Percentiles rank a stretch among this genome's conserved stretches.
These are phyloP conservation scores for Meloe dianella DNA, from an alignment of 2,888 invertebrate genomes.

Conservation along the genomic window DNA sequence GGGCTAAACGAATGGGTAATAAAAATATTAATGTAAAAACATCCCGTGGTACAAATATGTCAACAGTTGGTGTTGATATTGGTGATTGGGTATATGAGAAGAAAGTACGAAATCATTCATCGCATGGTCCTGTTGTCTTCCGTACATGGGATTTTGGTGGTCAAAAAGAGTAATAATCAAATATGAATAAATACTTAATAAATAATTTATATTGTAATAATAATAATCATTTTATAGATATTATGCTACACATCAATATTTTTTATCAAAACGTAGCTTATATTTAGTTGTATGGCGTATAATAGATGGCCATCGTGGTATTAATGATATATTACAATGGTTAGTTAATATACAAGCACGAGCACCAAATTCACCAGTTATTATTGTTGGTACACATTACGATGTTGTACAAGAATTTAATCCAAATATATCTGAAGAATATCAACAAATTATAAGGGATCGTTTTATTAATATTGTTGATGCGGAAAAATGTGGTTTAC, in stretches of 20 bases:
- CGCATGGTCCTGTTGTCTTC: constrained; percentile 85
- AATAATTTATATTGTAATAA: background rate
- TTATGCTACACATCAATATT: constrained; percentile 98
- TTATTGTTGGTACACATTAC: constrained; percentile 96
- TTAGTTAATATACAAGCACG: constrained; percentile 92
- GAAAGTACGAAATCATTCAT: constrained; percentile 74
- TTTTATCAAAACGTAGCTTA: constrained; percentile 91
- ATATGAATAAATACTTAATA: constrained; percentile 4
- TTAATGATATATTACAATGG: constrained; percentile 93
- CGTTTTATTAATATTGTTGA: constrained; percentile 92
- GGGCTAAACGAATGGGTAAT: constrained; percentile 95
- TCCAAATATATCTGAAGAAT: constrained; percentile 71
- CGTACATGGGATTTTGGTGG: constrained; percentile 99
- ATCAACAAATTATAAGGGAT: constrained; percentile 87
- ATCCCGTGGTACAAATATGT: constrained; percentile 80
- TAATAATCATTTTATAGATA: constrained; percentile 64
- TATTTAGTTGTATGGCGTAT: constrained; percentile 96
- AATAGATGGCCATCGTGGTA: constrained; percentile 87
- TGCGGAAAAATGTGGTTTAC: constrained; percentile 94
- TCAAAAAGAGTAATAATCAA: constrained; percentile 78
- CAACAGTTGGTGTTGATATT: constrained; percentile 97
- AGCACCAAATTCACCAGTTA: constrained; percentile 94
- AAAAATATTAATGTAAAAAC: constrained; percentile 79
- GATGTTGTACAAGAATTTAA: constrained; percentile 78
- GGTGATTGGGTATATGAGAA: constrained; percentile 94